Evolutionary conservation across 2,113 vertebrate species (phyloP).

Genomic region (Stegastes partitus): DNA sequence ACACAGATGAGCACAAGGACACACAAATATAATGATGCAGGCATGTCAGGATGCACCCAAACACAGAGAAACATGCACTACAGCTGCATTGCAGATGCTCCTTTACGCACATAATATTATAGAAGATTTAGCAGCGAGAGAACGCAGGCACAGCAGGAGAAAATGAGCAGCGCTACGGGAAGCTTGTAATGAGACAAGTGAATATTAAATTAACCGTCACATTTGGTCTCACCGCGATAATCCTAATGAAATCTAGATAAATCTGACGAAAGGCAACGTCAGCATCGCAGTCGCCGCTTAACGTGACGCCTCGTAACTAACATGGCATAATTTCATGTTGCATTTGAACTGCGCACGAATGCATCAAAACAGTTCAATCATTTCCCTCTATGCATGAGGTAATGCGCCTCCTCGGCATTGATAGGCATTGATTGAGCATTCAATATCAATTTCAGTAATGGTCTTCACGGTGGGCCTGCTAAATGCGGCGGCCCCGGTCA

Average conservation of each 20-base stretch:
- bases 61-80: background rate
- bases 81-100: conserved; percentile 6
- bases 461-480: conserved; percentile 39
- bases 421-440: conserved; percentile 43
- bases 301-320: background rate
- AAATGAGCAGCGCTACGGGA: background rate
- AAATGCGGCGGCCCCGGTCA: conserved; percentile 41
- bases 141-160: background rate
- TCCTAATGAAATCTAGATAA: background rate
- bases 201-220: background rate
- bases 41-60: background rate
- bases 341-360: background rate
- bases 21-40: too few relatives aligned
- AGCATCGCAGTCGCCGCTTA: background rate
- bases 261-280: background rate
- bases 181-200: conserved; percentile 7
- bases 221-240: too few relatives aligned
- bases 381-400: background rate
- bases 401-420: background rate
- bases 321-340: background rate
- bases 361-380: conserved; percentile 3
- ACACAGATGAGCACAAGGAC: conserved; percentile 16
- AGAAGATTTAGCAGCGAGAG: background rate
- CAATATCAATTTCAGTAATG: conserved; percentile 49
- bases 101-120: background rate